Evolutionary conservation across 2,888 invertebrate species (phyloP), one percentile per base, ranked within the genome.

Genomic region (Mactromeris polynyma): DNA sequence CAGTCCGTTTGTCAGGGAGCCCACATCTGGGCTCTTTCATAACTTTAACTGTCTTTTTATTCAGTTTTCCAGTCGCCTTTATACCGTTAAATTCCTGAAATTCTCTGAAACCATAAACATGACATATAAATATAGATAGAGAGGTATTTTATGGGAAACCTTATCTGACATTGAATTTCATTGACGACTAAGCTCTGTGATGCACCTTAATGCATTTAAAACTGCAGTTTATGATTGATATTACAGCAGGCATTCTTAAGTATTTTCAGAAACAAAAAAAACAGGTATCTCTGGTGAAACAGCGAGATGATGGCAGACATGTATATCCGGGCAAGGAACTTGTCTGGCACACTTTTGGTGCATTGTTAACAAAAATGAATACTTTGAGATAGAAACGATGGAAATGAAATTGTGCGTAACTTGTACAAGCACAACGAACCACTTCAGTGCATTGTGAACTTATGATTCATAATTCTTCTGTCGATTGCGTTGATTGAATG

Each of bases 21-120:
- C 89, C 91, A 86, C 92, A 92, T 14, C 92, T 85, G 3, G 91
- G 91, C 31, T 90, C 89, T 64, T 90, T 90, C 92, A 92, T 92
- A 11, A 90, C 77, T 46, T 89, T 89, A 0, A 92, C 86, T 17
- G 91, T 87, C 86, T 90, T 91, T 54, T 91, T 90, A 82, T 92
- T 91, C 21, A 92, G 54, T 64, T 89, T 89, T 21, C 92, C 92
- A 14, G 92, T 92, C 21, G 86, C 81, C 80, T 91, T 91, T 9
- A 92, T 81, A 31, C 88, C 89, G 26, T 83, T 84, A 77, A 89
- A 92, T 80, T 91, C 90, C 40, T 92, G 92, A 51, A 86, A 91
- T 81, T 85, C 40, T 81, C 91, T 92, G 88, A 81, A 89, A n/a
- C n/a, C n/a, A n/a, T n/a, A 46, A 64, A 46, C 9, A 85, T 33